Percentiles rank a stretch among this genome's conserved stretches.
Conservation (phyloP, 1,140 invertebrate genomes). For the Rhagoletis zephyria region DNA sequence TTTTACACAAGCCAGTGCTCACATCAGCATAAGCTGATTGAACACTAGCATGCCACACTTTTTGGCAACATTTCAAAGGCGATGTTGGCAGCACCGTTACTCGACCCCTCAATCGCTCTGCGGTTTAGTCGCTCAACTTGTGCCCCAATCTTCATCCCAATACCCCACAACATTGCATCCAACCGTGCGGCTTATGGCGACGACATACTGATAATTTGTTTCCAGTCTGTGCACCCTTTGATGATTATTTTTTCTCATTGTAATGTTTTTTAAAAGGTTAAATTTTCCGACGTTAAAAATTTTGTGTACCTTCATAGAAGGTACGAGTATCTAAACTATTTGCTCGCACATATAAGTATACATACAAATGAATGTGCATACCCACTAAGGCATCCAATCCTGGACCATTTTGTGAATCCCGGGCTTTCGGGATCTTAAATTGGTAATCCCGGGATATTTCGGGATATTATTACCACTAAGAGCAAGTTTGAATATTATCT, state of each 20-base stretch:
- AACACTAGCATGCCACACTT: constrained; percentile 32
- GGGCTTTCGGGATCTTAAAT: too few relatives aligned
- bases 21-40: constrained; percentile 34
- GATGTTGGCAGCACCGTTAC: not conserved
- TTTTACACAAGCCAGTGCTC: constrained; percentile 30
- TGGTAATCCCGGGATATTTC: too few relatives aligned
- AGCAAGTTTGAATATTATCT: too few relatives aligned
- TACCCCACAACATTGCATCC: not conserved
- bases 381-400: too few relatives aligned
- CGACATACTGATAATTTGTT: constrained; percentile 37
- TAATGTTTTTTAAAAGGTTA: not conserved
- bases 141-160: not conserved
- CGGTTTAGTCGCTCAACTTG: constrained; percentile 19
- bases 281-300: not conserved
- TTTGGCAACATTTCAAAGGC: constrained; percentile 40
- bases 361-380: too few relatives aligned
- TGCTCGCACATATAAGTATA: too few relatives aligned
- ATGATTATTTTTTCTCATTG: constrained; percentile 39
- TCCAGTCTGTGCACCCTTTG: constrained; percentile 40
- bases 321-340: too few relatives aligned
- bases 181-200: constrained; percentile 19
- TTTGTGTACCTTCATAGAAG: constrained; percentile 2
- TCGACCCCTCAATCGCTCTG: not conserved
- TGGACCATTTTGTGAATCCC: too few relatives aligned
- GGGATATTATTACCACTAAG: too few relatives aligned